A percentile compares a stretch with the other conserved stretches of the same genome.
These are phyloP conservation scores for Callyntrura guangdongensis DNA, from an alignment of 2,888 invertebrate species.

Conservation along the genomic window DNA sequence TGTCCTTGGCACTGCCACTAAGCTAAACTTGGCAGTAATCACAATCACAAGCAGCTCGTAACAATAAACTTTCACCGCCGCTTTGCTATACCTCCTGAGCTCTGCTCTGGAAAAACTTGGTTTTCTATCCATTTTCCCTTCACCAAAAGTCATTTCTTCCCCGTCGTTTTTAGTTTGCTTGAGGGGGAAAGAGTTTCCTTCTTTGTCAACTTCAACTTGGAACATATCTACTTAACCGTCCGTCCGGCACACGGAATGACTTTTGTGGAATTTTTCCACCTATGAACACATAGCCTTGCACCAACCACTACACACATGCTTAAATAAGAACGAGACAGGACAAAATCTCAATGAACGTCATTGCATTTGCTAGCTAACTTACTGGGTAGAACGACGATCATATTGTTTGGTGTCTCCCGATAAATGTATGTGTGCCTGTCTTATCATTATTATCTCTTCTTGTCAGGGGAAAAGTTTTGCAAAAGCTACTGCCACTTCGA, in stretches of 20 bases:
- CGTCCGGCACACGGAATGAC: background rate
- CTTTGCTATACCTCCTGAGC: background rate
- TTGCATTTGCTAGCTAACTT: background rate
- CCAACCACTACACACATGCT: background rate
- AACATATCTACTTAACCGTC: background rate
- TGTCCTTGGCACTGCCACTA: conserved; percentile 39
- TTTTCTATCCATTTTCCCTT: background rate
- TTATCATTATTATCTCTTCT: conserved; percentile 46
- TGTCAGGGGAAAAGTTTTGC: conserved; percentile 14
- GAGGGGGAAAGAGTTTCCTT: conserved; percentile 27
- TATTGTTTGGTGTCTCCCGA: conserved; percentile 38
- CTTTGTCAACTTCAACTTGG: conserved; percentile 34
- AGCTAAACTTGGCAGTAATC: conserved; percentile 42
- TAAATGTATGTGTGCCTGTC: conserved; percentile 21
- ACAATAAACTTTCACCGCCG: conserved; percentile 28
- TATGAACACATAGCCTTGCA: background rate
- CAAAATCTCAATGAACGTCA: background rate
- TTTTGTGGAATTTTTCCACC: background rate
- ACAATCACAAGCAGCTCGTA: conserved; percentile 24
- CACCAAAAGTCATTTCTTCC: background rate
- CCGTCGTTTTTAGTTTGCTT: conserved; percentile 26
- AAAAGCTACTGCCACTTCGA: background rate
- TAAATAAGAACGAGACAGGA: background rate
- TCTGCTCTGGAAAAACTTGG: background rate
- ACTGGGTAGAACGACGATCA: background rate